Conservation (phyloP, 2,797 vertebrate genomes). For the Myotis daubentonii region DNA sequence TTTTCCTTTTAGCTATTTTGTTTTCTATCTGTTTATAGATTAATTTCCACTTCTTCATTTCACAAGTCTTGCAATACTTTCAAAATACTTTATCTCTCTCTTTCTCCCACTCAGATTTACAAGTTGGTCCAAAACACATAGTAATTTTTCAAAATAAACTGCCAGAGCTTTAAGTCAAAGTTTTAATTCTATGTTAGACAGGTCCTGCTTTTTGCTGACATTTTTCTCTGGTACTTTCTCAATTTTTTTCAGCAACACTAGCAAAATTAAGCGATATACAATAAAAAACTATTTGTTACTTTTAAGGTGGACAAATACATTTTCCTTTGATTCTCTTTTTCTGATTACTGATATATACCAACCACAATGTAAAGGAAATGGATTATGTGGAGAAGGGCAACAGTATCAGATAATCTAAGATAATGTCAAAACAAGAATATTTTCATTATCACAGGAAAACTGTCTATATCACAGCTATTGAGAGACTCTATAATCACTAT, state of each 20-base stretch:
- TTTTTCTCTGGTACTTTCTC: neutral
- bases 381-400: neutral
- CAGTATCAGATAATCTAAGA: neutral
- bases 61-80: neutral
- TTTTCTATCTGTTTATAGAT: neutral
- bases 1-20: neutral
- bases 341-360: neutral
- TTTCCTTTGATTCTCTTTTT: conserved; percentile 7
- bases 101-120: neutral
- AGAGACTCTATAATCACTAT: neutral
- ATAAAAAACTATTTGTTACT: neutral
- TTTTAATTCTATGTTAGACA: conserved; percentile 36
- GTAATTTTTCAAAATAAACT: conserved; percentile 45
- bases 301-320: neutral
- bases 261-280: conserved; percentile 43
- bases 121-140: neutral
- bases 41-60: neutral
- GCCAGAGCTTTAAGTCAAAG: neutral
- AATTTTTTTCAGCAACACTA: conserved; percentile 17
- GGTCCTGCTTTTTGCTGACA: conserved; percentile 18
- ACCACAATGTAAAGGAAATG: neutral
- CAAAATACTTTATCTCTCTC: neutral
- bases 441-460: neutral
- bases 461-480: neutral
- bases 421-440: neutral